A percentile compares a stretch with the other conserved stretches of the same genome.
Evolutionary conservation across 2,113 vertebrate species (phyloP).

Genomic region (Melanotaenia duboulayi): DNA sequence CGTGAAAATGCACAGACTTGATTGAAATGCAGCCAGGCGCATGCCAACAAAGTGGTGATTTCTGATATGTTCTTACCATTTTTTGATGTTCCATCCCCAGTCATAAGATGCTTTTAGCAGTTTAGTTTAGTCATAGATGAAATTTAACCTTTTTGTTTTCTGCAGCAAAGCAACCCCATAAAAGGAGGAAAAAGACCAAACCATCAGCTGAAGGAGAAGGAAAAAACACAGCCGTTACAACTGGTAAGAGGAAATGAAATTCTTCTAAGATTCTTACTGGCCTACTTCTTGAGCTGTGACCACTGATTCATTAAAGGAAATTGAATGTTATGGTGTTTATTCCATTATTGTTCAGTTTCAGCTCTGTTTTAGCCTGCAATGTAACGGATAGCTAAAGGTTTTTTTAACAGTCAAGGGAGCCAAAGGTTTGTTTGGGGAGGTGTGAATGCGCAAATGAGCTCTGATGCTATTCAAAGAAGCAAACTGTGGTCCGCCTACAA

Average conservation of each 20-base stretch:
- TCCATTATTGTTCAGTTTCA: not conserved
- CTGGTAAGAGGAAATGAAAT: slow-evolving; percentile 43
- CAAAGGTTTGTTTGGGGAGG: no score
- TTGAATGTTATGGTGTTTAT: not conserved
- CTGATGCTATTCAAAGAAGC: no score
- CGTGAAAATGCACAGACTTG: no score
- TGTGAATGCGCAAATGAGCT: no score
- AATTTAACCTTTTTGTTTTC: not conserved
- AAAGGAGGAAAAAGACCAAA: slow-evolving; percentile 49
- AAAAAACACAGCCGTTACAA: slow-evolving; percentile 15
- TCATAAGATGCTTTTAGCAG: not conserved
- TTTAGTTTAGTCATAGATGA: not conserved
- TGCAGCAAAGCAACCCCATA: slow-evolving; percentile 54
- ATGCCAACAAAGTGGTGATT: no score
- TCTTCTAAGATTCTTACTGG: not conserved
- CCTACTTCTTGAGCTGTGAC: not conserved
- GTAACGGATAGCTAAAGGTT: no score
- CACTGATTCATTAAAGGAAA: not conserved
- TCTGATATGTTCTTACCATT: not conserved
- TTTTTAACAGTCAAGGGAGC: no score
- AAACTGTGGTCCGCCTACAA: no score
- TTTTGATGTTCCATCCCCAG: not conserved
- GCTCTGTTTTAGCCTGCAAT: not conserved
- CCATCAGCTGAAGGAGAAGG: slow-evolving; percentile 35
- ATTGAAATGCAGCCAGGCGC: no score